Base-by-base conservation (phyloP, 37 sponge, comb jelly and placozoan genomes). In the Cliona cf. orientalis region DNA sequence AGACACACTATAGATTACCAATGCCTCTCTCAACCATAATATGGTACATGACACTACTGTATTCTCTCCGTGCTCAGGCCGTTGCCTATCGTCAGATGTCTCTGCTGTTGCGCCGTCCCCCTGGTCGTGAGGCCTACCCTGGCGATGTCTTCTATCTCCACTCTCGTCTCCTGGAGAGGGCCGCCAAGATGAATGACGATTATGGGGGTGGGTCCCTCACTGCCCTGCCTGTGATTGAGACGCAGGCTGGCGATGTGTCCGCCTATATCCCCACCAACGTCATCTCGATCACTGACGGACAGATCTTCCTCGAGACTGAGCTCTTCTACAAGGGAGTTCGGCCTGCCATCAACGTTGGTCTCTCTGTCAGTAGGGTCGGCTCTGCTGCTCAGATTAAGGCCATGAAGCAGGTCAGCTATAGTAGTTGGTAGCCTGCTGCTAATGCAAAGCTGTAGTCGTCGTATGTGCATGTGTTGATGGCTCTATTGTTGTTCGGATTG, bases 1-100 rank as follows among this genome's bases (percentile, higher is more conserved):
- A 61, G 63, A 21, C 25, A 19, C 36, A 3, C 36, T 67, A 25
- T 61, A 61, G 63, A 61, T 61, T 22, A n/a, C 26, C 5, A 61
- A 11, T 25, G 28, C 63, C 26, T 2, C 66, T 29, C 66, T 65
- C 32, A 34, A 2, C 36, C 32, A 49, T 49, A 59, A 9, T 59
- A 9, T 29, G 5, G 28, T 9, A 9, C 60, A 59, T 29, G 11
- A 14, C 28, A 29, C 23, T 29, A 25, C 60, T 59, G 11, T 9
- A 29, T 11, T 21, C 35, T 29, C 6, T 71, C 35, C 53, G 23
- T 35, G 22, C 36, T 74, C 72, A 97, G 94, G 99, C 99, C 63
- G 99, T 98, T 14, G 99, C 99, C 40, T 98, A 98, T 84, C 91
- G 99, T 69, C 99, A 98, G 92, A 98, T 98, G 99, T 98, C 99